Base-by-base conservation (phyloP, 2,888 invertebrate genomes). In the Buathra laborator region DNA sequence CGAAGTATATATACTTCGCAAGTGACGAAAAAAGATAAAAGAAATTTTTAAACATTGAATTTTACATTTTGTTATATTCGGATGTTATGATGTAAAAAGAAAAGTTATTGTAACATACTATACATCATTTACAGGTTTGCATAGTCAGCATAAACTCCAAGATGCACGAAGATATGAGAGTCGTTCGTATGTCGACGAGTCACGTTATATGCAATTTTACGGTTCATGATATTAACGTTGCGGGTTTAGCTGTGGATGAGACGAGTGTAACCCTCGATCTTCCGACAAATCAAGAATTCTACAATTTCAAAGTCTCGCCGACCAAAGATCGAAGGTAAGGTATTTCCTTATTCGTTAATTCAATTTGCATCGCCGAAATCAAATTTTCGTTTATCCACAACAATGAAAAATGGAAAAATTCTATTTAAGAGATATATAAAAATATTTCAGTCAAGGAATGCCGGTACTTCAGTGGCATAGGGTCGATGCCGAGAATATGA, bases 171-270 rank as follows among this genome's bases (percentile, higher is more conserved):
- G 95, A 96, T 32, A 96, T 97, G 89, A 95, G 96, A 87, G 92
- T 97, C 0, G 93, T 97, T 10, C 95, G 96, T 86, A 92, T 97
- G 29, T 95, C 95, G 5, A 95, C 96, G 6, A 95, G 96, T 0
- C 96, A 95, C 90, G 94, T 96, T 12, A 93, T 97, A 19, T 94
- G 96, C 48, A 97, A 97, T 91, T 94, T 95, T 76, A 95, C 96
- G 51, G 87, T 94, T 4, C 94, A 93, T 19, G 94, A 95, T 80
- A 84, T 97, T 68, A 91, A 95, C 92, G 95, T 96, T 72, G 94
- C 95, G 66, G 94, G 95, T 83, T 90, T 95, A 19, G 94, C 95
- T 3, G 94, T 95, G 1, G 93, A 94, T 9, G 94, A 94, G 66
- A 89, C 90, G 24, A 92, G 93, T n/a, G 87, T 84, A 0, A 86